phyloP scores from a whole-genome alignment of 1,140 invertebrate species.

The Bombus haemorrhoidalis region DNA sequence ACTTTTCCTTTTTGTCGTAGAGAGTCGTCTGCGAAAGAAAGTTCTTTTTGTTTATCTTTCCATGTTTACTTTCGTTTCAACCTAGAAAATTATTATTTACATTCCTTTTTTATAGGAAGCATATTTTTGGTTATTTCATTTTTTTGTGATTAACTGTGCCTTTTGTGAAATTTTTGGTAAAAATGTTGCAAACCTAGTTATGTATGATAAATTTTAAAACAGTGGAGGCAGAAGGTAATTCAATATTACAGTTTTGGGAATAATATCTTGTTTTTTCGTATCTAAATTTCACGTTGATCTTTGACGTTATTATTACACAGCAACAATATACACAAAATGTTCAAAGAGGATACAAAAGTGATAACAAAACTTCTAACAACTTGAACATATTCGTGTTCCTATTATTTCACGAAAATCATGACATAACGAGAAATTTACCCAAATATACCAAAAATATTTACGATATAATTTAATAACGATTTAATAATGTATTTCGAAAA shows the following conservation, averaged over 20 bases:
- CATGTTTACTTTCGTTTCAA: background rate
- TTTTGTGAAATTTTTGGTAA: too few species aligned
- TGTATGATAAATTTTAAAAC: too few species aligned
- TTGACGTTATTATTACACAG: background rate
- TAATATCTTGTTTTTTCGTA: background rate
- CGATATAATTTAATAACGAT: fast-evolving
- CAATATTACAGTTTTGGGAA: background rate
- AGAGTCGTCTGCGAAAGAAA: too few species aligned
- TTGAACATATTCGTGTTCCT: too few species aligned
- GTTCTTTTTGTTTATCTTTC: background rate
- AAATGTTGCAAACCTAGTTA: too few species aligned
- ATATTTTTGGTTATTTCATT: background rate
- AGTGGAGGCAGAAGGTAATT: background rate
- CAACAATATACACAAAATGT: background rate
- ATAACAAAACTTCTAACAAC: background rate
- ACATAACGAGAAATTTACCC: too few species aligned
- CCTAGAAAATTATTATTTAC: background rate
- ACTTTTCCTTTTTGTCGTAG: background rate
- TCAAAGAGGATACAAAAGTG: fast-evolving
- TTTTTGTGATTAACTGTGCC: background rate
- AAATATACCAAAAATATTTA: too few species aligned
- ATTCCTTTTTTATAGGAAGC: background rate
- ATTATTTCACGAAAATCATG: too few species aligned
- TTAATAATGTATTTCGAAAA: too few species aligned
- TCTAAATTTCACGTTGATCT: background rate